Evolutionary conservation across 2,888 invertebrate genomes (phyloP).

Genomic region (Drosophila lacicola): DNA sequence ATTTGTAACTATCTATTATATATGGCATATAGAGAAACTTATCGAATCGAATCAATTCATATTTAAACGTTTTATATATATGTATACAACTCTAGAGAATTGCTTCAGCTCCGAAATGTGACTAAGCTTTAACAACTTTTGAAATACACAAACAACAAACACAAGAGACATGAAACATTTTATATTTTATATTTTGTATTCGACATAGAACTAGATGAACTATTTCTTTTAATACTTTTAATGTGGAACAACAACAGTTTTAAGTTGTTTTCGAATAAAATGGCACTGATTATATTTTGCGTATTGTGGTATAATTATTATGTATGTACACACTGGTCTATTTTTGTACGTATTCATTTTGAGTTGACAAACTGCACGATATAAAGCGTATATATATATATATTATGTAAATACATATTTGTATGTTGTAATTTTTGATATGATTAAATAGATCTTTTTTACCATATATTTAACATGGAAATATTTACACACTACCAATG

Average conservation of each 20-base stretch:
- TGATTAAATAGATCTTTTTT: conserved; percentile 62
- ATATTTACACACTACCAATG: conserved; percentile 45
- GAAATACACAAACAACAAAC: conserved; percentile 15
- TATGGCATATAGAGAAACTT: conserved; percentile 33
- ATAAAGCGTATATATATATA: conserved; percentile 19
- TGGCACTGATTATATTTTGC: conserved; percentile 72
- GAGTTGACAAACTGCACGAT: conserved; percentile 54
- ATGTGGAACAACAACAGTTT: conserved; percentile 67
- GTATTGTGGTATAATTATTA: conserved; percentile 31
- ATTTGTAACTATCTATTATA: conserved; percentile 74
- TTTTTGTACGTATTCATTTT: conserved; percentile 62
- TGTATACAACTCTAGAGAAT: conserved; percentile 63
- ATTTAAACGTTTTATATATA: conserved; percentile 69
- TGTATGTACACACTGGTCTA: conserved; percentile 37
- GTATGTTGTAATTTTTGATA: conserved; percentile 72
- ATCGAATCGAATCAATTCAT: conserved; percentile 51
- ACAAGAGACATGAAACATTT: conserved; percentile 23
- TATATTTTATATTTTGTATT: background rate
- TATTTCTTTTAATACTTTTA: conserved; percentile 14
- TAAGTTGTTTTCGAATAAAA: conserved; percentile 64
- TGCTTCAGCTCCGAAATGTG: conserved; percentile 62
- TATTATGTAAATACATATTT: conserved; percentile 68
- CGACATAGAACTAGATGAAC: conserved; percentile 1
- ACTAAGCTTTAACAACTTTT: conserved; percentile 40
- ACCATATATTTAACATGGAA: conserved; percentile 40